Evolutionary conservation across 1,140 invertebrate genomes (phyloP).

Genomic region (Aphelenchoides besseyi): DNA sequence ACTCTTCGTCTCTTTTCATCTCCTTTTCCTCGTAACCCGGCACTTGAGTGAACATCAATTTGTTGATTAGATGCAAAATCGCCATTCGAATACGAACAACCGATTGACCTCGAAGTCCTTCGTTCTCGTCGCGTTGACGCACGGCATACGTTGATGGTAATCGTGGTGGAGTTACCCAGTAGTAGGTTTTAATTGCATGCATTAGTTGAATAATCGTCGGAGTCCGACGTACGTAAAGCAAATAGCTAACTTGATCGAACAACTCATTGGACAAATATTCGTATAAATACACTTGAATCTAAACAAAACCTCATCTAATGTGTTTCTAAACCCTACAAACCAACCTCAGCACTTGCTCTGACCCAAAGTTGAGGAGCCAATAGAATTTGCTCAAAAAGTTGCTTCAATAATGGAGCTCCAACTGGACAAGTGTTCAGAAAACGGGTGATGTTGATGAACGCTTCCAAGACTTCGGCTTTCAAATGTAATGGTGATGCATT

Average conservation of each 20-base stretch:
- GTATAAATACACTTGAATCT: conserved; percentile 85
- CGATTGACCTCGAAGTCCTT: conserved; percentile 71
- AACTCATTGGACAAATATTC: conserved; percentile 96
- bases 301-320: conserved; percentile 21
- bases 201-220: conserved; percentile 95
- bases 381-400: conserved; percentile 94
- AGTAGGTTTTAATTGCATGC: conserved; percentile 96
- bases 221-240: conserved; percentile 89
- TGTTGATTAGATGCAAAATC: conserved; percentile 50
- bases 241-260: conserved; percentile 91
- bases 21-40: conserved; percentile 38
- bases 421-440: conserved; percentile 89
- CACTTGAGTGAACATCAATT: conserved; percentile 36
- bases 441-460: conserved; percentile 73
- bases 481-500: conserved; percentile 65
- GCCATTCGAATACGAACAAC: conserved; percentile 49
- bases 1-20: conserved; percentile 83
- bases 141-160: conserved; percentile 73
- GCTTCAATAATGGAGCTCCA: conserved; percentile 88
- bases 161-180: conserved; percentile 93
- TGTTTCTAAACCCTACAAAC: conserved; percentile 27
- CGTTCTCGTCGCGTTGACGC: conserved; percentile 82
- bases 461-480: conserved; percentile 49
- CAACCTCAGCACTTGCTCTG: conserved; percentile 70
- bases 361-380: conserved; percentile 99